Percentiles rank a stretch among this genome's conserved stretches.
Conservation (phyloP, 2,797 vertebrate genomes). For the Pempheris klunzingeri region DNA sequence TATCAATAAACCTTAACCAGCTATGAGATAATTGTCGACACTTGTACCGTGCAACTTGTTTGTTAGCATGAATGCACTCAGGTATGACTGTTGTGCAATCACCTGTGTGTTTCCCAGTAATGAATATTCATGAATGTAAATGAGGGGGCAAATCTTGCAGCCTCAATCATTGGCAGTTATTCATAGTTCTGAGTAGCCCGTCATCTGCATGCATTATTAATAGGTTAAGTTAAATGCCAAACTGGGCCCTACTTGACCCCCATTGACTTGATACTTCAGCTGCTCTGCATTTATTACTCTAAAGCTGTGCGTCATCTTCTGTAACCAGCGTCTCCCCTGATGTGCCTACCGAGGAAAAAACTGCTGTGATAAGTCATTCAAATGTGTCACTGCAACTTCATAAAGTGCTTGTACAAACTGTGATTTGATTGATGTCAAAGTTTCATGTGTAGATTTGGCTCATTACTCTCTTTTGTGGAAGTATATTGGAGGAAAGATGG, state of each 20-base stretch:
- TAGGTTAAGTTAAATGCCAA: constrained; percentile 72
- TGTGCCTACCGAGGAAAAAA: constrained; percentile 24
- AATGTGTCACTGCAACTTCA: background rate
- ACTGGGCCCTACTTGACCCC: constrained; percentile 59
- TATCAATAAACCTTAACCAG: background rate
- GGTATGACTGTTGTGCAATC: background rate
- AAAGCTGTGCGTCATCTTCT: constrained; percentile 48
- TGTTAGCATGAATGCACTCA: background rate
- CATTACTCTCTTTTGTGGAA: background rate
- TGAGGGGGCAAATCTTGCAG: constrained; percentile 49
- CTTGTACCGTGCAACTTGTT: background rate
- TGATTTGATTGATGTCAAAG: background rate
- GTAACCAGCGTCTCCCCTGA: constrained; percentile 23
- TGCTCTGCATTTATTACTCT: constrained; percentile 58
- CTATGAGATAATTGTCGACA: background rate
- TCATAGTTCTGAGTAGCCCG: constrained; percentile 57
- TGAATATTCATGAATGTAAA: constrained; percentile 79
- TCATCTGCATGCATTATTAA: constrained; percentile 68
- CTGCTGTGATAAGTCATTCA: constrained; percentile 37
- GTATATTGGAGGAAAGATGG: background rate
- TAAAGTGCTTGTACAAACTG: constrained; percentile 1
- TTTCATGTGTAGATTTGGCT: background rate
- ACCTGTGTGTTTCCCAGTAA: constrained; percentile 11
- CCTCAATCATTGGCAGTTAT: constrained; percentile 68
- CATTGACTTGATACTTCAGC: constrained; percentile 63